Evolutionary conservation across 2,113 vertebrate genomes (phyloP).

Genomic region (Aepyceros melampus): DNA sequence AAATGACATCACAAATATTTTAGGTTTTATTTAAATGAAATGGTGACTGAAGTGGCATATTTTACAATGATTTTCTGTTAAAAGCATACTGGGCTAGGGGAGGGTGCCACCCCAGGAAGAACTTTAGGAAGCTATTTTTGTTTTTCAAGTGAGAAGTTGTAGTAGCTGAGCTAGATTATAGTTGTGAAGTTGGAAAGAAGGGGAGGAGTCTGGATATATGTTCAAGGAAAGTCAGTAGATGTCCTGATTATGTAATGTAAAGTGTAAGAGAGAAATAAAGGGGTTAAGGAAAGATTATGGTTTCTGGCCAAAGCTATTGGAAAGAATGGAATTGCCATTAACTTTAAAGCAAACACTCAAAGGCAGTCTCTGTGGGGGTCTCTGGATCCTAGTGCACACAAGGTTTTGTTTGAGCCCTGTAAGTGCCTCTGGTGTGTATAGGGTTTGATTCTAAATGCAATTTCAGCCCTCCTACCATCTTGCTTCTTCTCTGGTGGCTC

Average conservation of each 20-base stretch:
- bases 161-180: background rate
- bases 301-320: background rate
- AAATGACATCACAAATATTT: background rate
- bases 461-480: background rate
- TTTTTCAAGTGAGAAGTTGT: background rate
- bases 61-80: background rate
- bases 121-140: background rate
- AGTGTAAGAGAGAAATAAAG: background rate
- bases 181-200: background rate
- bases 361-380: background rate
- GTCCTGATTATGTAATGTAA: background rate
- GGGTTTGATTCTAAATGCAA: background rate
- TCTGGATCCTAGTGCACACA: background rate
- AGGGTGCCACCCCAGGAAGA: background rate
- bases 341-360: background rate
- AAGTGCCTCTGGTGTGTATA: background rate
- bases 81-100: background rate
- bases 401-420: background rate
- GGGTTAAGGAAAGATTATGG: background rate
- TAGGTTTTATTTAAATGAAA: background rate
- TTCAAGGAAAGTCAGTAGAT: background rate
- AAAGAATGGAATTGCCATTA: background rate
- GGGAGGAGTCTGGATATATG: background rate
- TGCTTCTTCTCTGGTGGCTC: no score
- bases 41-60: background rate